A percentile compares a stretch with the other conserved stretches of the same genome.
Evolutionary conservation across 2,888 invertebrate species (phyloP).

Genomic region (Punctoribates punctum): DNA sequence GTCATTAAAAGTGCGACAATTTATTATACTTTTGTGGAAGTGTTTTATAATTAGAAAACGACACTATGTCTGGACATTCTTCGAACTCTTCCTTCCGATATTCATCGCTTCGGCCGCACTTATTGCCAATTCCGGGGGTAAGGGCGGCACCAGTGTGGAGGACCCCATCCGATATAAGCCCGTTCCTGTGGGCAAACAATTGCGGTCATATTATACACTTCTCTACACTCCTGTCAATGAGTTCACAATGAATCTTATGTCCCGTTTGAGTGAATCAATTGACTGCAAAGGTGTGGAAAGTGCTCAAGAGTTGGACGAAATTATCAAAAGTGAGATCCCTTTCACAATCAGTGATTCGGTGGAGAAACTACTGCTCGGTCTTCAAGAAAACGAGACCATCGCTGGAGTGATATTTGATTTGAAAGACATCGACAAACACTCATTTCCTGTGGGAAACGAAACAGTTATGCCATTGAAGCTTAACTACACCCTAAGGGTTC

Average conservation of each 20-base stretch:
- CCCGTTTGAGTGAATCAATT: slow-evolving; percentile 24
- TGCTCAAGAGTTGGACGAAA: slow-evolving; percentile 35
- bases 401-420: slow-evolving; percentile 42
- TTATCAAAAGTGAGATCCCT: slow-evolving; percentile 40
- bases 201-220: slow-evolving; percentile 39
- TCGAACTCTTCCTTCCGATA: slow-evolving; percentile 39
- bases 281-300: slow-evolving; percentile 38
- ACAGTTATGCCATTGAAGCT: slow-evolving; percentile 40
- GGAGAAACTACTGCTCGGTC: slow-evolving; percentile 41
- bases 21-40: slow-evolving; percentile 43
- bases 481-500: slow-evolving; percentile 34
- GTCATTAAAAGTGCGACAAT: slow-evolving; percentile 38
- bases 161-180: slow-evolving; percentile 43
- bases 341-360: slow-evolving; percentile 42
- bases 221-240: slow-evolving; percentile 42
- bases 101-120: slow-evolving; percentile 40
- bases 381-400: slow-evolving; percentile 41
- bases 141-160: slow-evolving; percentile 38
- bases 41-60: slow-evolving; percentile 39
- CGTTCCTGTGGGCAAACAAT: slow-evolving; percentile 35
- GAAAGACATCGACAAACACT: slow-evolving; percentile 1
- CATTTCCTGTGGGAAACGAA: slow-evolving; percentile 36
- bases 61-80: slow-evolving; percentile 43
- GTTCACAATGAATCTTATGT: slow-evolving; percentile 40
- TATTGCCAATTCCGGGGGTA: slow-evolving; percentile 41